phyloP scores from a whole-genome alignment of 2,113 vertebrate genomes.

The Nerophis ophidion region DNA sequence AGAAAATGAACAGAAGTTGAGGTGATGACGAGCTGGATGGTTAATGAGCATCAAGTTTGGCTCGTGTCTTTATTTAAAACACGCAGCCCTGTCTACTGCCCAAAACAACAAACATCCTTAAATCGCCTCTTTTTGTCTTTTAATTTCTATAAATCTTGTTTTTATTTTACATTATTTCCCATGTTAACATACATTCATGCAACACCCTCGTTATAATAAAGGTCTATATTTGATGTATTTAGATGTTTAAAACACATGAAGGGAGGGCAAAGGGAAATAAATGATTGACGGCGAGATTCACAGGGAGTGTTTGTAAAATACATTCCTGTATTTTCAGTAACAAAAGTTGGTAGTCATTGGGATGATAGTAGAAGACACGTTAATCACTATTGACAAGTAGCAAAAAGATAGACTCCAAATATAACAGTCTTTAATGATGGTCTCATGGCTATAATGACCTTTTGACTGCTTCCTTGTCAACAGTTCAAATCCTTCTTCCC shows the following conservation, averaged over 20 bases:
- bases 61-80: conserved; percentile 46
- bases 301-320: conserved; percentile 9
- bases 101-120: conserved; percentile 64
- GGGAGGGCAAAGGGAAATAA: conserved; percentile 39
- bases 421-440: conserved; percentile 1
- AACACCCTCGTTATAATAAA: conserved; percentile 80
- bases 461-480: conserved; percentile 28
- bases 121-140: conserved; percentile 52
- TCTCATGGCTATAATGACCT: neutral
- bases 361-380: conserved; percentile 26
- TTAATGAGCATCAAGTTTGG: conserved; percentile 54
- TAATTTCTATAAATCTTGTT: conserved; percentile 56
- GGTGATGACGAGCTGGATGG: conserved; percentile 33
- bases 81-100: conserved; percentile 46
- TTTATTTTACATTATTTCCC: conserved; percentile 68
- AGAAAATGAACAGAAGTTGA: conserved; percentile 17
- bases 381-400: conserved; percentile 27
- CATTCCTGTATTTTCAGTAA: conserved; percentile 21
- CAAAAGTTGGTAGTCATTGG: conserved; percentile 8
- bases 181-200: conserved; percentile 84
- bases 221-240: conserved; percentile 77
- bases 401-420: neutral
- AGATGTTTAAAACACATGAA: conserved; percentile 39
- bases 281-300: conserved; percentile 39
- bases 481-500: conserved; percentile 21